These are phyloP conservation scores for Thereva unica DNA, from an alignment of 2,888 invertebrate species.

Conservation along the genomic window DNA sequence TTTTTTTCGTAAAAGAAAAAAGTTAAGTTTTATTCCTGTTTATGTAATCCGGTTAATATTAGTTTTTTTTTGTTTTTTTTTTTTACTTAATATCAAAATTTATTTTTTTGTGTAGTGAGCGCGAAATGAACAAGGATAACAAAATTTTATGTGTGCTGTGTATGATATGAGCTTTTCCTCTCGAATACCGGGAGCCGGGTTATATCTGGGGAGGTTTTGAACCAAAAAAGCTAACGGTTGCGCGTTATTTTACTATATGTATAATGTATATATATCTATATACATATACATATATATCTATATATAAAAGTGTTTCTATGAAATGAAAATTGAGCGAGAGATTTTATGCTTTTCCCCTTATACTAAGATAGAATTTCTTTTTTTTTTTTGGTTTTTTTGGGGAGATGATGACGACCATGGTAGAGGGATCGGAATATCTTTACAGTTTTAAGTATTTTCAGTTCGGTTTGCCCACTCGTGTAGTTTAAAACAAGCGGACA, in stretches of 20 bases:
- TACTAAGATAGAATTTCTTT: constrained; percentile 13
- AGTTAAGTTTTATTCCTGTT: too few species aligned
- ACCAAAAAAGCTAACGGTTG: constrained; percentile 22
- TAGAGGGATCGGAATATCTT: constrained; percentile 28
- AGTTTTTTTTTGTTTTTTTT: background rate
- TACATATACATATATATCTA: too few species aligned
- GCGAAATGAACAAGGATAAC: constrained; percentile 23
- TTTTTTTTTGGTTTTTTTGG: too few species aligned
- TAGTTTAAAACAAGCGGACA: constrained; percentile 19
- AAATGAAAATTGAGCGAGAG: constrained; percentile 23
- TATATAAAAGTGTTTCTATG: too few species aligned
- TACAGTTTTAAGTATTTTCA: constrained; percentile 26
- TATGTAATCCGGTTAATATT: background rate
- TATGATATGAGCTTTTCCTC: constrained; percentile 18
- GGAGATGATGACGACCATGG: constrained; percentile 32
- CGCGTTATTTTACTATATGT: constrained; percentile 20
- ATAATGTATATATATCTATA: too few species aligned
- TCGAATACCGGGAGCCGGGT: constrained; percentile 15
- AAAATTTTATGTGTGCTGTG: too few species aligned
- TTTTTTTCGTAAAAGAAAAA: too few species aligned
- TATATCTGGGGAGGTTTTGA: constrained; percentile 13
- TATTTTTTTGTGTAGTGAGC: background rate
- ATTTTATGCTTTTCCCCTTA: constrained; percentile 5
- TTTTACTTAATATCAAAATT: background rate
- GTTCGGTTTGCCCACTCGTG: constrained; percentile 28